These are phyloP conservation scores for Eleutherodactylus coqui DNA, from an alignment of 2,797 vertebrate species.

Conservation along the genomic window DNA sequence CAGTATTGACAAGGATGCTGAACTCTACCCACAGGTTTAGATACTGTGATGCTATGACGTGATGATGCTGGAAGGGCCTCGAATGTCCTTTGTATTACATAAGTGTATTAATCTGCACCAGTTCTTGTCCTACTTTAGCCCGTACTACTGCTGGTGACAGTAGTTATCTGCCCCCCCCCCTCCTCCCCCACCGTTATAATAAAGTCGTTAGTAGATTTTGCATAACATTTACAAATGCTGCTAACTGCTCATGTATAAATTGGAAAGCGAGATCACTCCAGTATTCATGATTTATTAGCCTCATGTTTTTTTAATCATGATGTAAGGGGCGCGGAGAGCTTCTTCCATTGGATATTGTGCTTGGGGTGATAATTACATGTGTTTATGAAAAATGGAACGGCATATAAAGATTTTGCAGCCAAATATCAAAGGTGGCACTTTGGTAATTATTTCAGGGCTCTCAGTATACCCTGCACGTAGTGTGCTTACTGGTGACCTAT, in stretches of 20 bases:
- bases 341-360: background rate
- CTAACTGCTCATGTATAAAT: background rate
- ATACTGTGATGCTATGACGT: too few species aligned
- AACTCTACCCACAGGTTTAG: too few species aligned
- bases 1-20: too few species aligned
- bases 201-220: background rate
- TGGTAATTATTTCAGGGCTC: background rate
- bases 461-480: background rate
- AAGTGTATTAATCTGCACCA: too few species aligned
- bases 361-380: slow-evolving; percentile 17
- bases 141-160: background rate
- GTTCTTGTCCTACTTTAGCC: background rate
- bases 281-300: slow-evolving; percentile 30
- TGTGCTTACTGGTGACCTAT: background rate
- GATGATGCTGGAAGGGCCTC: too few species aligned
- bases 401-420: slow-evolving; percentile 2
- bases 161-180: background rate
- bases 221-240: background rate
- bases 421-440: background rate
- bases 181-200: background rate
- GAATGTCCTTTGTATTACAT: too few species aligned
- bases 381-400: slow-evolving; percentile 5
- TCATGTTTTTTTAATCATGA: slow-evolving; percentile 15
- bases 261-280: background rate
- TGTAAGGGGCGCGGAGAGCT: background rate